A percentile compares a stretch with the other conserved stretches of the same genome.
phyloP scores from a whole-genome alignment of 2,113 vertebrate species.

The Apaloderma vittatum region DNA sequence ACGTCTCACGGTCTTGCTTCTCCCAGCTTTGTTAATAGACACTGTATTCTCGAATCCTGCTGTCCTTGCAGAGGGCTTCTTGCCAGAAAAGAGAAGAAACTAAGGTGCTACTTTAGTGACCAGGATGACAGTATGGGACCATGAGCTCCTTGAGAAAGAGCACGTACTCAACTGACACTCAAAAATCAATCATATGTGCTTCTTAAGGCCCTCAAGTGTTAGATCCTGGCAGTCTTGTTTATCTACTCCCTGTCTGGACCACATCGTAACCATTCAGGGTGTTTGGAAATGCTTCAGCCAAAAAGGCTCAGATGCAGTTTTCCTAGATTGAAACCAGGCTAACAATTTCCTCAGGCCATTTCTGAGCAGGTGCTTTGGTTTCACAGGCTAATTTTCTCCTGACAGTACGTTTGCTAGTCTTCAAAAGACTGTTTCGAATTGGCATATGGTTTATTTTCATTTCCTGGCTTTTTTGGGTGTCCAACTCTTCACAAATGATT shows the following conservation, averaged over 20 bases:
- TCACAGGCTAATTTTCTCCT: background rate
- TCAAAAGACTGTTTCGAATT: background rate
- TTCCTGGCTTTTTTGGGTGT: background rate
- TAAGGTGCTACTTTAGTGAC: background rate
- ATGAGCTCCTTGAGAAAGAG: background rate
- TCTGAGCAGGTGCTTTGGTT: background rate
- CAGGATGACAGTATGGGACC: background rate
- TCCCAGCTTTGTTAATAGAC: background rate
- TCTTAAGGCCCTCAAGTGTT: background rate
- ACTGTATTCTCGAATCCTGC: background rate
- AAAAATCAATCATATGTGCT: background rate
- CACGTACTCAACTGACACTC: background rate
- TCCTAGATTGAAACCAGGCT: background rate
- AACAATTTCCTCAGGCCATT: background rate
- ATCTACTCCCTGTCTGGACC: background rate
- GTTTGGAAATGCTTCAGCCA: background rate
- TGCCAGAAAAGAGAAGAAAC: background rate
- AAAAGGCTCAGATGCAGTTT: background rate
- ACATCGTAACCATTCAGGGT: background rate
- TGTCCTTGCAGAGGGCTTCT: background rate
- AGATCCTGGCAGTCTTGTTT: background rate
- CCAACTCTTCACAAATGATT: background rate
- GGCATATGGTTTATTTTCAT: background rate
- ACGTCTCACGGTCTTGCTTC: fast-evolving
- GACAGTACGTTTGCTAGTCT: background rate